Percentiles rank a stretch among this genome's conserved stretches.
Conservation (phyloP, 2,113 vertebrate species). For the Tichodroma muraria region DNA sequence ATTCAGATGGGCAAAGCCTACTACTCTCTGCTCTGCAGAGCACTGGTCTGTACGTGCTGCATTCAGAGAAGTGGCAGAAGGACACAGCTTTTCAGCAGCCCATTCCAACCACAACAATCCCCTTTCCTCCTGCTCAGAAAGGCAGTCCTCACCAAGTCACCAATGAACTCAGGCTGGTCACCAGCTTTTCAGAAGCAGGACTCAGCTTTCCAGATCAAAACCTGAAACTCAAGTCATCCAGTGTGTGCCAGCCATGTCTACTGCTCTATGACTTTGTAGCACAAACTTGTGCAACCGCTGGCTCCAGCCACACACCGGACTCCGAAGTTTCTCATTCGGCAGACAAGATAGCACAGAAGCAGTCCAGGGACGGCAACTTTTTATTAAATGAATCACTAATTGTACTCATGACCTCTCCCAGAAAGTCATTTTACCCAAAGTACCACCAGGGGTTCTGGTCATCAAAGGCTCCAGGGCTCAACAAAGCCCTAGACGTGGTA, state of each 20-base stretch:
- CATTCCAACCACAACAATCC: neutral
- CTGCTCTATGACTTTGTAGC: neutral
- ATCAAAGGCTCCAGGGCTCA: neutral
- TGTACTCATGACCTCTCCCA: neutral
- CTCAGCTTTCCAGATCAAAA: neutral
- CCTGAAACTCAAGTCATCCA: neutral
- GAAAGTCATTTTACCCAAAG: neutral
- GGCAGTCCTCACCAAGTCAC: neutral
- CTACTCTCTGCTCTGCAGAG: neutral
- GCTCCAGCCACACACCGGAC: neutral
- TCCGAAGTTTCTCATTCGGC: neutral
- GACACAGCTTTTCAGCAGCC: neutral
- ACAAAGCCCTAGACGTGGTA: neutral
- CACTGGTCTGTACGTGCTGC: accelerated
- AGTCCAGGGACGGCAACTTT: neutral
- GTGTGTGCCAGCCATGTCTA: neutral
- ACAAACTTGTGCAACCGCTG: neutral
- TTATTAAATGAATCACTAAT: neutral
- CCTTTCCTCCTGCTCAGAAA: neutral
- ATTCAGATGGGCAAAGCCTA: neutral
- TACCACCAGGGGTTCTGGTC: neutral
- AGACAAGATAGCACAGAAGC: neutral
- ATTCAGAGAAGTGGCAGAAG: neutral
- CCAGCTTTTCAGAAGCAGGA: neutral
- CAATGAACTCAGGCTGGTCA: neutral